Percentiles rank a stretch among this genome's conserved stretches.
phyloP scores from a whole-genome alignment of 2,888 invertebrate genomes.

The Micoletzkya japonica region DNA sequence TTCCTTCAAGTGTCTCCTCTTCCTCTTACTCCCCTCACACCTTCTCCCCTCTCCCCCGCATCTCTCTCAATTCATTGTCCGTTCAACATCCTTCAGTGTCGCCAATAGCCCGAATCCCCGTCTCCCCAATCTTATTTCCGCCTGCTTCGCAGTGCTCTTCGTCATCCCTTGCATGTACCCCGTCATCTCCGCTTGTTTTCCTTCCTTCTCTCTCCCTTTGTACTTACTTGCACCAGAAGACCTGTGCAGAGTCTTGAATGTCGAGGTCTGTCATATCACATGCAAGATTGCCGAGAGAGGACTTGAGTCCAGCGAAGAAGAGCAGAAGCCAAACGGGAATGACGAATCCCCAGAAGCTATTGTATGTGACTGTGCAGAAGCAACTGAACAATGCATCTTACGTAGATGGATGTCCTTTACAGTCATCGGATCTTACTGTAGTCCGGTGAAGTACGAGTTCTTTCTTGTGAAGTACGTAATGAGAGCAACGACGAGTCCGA shows the following conservation, averaged over 20 bases:
- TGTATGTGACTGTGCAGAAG: slow-evolving; percentile 39
- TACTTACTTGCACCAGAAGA: slow-evolving; percentile 43
- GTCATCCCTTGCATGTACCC: no score
- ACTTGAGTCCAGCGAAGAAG: slow-evolving; percentile 35
- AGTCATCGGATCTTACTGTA: slow-evolving; percentile 19
- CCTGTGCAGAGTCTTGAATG: slow-evolving; percentile 39
- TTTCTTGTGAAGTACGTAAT: slow-evolving; percentile 38
- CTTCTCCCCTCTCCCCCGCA: neutral
- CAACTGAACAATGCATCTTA: slow-evolving; percentile 35
- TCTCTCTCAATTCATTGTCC: neutral
- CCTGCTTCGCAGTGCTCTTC: no score
- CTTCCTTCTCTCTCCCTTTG: neutral
- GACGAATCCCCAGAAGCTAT: slow-evolving; percentile 48
- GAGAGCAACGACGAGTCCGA: slow-evolving; percentile 36
- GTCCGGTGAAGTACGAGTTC: slow-evolving; percentile 27
- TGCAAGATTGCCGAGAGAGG: slow-evolving; percentile 44
- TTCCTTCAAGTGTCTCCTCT: slow-evolving; percentile 11
- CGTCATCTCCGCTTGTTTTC: neutral
- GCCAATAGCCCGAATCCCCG: no score
- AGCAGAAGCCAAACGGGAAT: slow-evolving; percentile 47
- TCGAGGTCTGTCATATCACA: slow-evolving; percentile 39
- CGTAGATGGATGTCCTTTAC: neutral
- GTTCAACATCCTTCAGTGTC: no score
- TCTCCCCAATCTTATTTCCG: no score
- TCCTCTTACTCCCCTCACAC: neutral